phyloP scores from a whole-genome alignment of 2,797 vertebrate species.

The Rhynchonycteris naso region DNA sequence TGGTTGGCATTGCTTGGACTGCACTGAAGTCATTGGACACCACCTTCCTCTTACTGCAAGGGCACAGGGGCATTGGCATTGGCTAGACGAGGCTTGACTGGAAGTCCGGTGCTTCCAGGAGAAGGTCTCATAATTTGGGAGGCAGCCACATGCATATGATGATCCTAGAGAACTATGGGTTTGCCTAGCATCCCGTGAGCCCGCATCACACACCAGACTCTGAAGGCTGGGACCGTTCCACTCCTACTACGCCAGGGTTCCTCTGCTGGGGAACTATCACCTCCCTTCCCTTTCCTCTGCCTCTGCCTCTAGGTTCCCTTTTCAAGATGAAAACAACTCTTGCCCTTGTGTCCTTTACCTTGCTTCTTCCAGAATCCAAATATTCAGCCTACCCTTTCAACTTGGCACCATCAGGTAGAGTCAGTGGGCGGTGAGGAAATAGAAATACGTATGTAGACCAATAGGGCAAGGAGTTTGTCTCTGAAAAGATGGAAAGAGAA shows the following conservation, averaged over 20 bases:
- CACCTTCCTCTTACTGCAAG: neutral
- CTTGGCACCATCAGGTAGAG: neutral
- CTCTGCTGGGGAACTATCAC: neutral
- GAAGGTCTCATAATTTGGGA: neutral
- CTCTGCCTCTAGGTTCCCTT: neutral
- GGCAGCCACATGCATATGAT: neutral
- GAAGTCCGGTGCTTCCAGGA: neutral
- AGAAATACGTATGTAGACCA: neutral
- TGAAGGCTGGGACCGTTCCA: neutral
- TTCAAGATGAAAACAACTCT: neutral
- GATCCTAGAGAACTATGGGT: neutral
- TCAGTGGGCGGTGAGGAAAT: conserved; percentile 8
- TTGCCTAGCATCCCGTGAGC: neutral
- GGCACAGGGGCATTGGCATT: neutral
- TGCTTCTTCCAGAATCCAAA: neutral
- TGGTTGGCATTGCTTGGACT: neutral
- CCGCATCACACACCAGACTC: neutral
- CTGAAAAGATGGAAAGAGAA: neutral
- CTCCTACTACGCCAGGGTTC: neutral
- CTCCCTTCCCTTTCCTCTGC: neutral
- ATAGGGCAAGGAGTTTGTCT: neutral
- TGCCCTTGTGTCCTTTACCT: neutral
- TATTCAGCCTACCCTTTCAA: neutral
- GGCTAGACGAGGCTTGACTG: neutral
- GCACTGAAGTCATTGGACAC: neutral